Conservation (phyloP, 2,797 vertebrate genomes). For the Netta rufina region DNA sequence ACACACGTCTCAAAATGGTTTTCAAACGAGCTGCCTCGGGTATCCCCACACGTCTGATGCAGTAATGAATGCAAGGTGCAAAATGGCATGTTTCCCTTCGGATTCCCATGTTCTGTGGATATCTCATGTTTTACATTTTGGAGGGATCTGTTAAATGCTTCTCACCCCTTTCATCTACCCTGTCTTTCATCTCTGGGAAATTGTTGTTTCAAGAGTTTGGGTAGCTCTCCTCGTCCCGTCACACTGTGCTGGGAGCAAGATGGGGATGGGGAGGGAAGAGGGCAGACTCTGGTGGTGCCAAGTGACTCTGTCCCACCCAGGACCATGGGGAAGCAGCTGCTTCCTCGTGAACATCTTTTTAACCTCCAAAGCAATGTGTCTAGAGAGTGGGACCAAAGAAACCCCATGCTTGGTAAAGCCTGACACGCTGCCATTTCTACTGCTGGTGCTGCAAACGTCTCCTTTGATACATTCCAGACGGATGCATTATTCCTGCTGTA, state of each 20-base stretch:
- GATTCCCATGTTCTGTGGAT: not conserved
- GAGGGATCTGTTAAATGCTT: not conserved
- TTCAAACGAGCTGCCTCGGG: not conserved
- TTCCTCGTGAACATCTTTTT: not conserved
- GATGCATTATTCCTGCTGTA: constrained; percentile 31
- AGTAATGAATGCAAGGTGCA: not conserved
- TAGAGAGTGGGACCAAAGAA: not conserved
- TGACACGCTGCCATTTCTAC: constrained; percentile 23
- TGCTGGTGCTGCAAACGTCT: not conserved
- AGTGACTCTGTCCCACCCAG: not conserved
- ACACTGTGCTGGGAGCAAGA: not conserved
- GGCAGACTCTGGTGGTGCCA: not conserved
- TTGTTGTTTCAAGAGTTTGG: not conserved
- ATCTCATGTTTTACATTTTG: not conserved
- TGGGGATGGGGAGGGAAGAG: not conserved
- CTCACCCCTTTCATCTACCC: not conserved
- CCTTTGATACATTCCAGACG: not conserved
- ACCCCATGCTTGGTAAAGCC: not conserved
- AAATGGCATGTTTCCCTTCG: not conserved
- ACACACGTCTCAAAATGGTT: not conserved
- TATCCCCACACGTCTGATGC: not conserved
- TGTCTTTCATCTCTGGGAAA: not conserved
- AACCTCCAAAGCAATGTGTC: not conserved
- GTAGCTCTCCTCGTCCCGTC: not conserved
- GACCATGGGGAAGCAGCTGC: fast-evolving